phyloP scores from a whole-genome alignment of 64 coral and sea anemone species.

The Porites australiensis region DNA sequence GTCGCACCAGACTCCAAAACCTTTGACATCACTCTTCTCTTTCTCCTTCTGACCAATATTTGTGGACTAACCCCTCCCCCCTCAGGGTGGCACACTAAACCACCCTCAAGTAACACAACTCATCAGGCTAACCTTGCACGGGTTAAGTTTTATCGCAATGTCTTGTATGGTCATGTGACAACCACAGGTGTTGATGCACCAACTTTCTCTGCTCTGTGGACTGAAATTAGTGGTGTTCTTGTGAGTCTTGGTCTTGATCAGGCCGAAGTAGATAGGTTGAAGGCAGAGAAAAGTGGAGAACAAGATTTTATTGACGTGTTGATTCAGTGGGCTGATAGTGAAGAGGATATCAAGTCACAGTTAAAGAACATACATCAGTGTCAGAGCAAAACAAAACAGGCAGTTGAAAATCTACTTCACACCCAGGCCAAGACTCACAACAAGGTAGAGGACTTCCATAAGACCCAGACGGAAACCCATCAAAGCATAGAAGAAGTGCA shows the following conservation, averaged over 20 bases:
- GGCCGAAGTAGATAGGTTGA: background rate
- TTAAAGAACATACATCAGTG: background rate
- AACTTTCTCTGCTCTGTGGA: conserved; percentile 7
- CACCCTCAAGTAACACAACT: background rate
- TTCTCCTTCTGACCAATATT: conserved; percentile 46
- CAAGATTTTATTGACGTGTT: conserved; percentile 23
- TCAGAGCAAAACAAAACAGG: background rate
- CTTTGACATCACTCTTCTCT: conserved; percentile 61
- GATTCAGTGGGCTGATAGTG: background rate
- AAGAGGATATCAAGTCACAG: background rate
- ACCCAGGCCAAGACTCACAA: background rate
- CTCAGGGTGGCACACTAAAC: too few species aligned
- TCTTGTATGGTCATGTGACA: too few species aligned
- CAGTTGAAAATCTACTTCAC: background rate
- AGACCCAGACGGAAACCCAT: conserved; percentile 24
- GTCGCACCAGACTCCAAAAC: too few species aligned
- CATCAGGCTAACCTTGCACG: conserved; percentile 34
- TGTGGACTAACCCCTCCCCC: conserved; percentile 32
- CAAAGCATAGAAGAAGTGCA: background rate
- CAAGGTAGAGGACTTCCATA: background rate
- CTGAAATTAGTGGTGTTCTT: background rate
- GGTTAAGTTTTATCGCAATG: too few species aligned
- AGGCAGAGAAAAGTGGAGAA: conserved; percentile 12
- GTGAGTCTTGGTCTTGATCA: conserved; percentile 44
- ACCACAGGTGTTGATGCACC: background rate